phyloP scores from a whole-genome alignment of 1,140 invertebrate genomes.

The Ooceraea biroi region DNA sequence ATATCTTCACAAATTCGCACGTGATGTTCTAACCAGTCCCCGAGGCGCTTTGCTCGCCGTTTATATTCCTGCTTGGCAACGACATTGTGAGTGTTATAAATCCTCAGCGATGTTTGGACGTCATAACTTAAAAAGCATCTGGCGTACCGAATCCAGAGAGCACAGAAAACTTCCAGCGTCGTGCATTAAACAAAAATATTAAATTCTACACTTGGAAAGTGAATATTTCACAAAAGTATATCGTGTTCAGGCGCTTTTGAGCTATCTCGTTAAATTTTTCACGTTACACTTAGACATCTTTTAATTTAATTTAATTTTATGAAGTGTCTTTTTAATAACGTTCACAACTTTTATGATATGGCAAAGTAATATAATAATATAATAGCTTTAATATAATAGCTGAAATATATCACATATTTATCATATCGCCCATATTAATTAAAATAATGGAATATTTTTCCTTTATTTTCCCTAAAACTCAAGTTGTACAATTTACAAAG shows the following conservation, averaged over 20 bases:
- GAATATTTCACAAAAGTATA: neutral
- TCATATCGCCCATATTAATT: neutral
- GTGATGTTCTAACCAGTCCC: constrained; percentile 23
- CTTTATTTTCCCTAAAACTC: neutral
- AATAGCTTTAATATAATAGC: too few relatives aligned
- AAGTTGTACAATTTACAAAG: neutral
- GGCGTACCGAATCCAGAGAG: constrained; percentile 36
- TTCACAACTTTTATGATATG: neutral
- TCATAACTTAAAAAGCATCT: constrained; percentile 57
- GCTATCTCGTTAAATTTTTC: neutral
- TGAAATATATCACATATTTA: neutral
- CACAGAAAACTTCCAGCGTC: neutral
- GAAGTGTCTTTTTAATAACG: neutral
- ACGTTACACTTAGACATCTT: neutral
- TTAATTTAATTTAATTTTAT: neutral
- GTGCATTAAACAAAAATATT: constrained; percentile 17
- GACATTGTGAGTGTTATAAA: constrained; percentile 31
- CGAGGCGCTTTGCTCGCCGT: constrained; percentile 19
- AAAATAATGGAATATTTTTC: neutral
- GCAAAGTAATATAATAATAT: too few relatives aligned
- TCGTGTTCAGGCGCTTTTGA: neutral
- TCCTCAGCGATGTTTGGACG: constrained; percentile 32
- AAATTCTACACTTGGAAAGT: neutral
- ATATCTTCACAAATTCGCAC: constrained; percentile 53
- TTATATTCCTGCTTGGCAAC: constrained; percentile 54